A percentile compares a stretch with the other conserved stretches of the same genome.
Evolutionary conservation across 2,888 invertebrate genomes (phyloP).

Genomic region (Cynaeus angustus): DNA sequence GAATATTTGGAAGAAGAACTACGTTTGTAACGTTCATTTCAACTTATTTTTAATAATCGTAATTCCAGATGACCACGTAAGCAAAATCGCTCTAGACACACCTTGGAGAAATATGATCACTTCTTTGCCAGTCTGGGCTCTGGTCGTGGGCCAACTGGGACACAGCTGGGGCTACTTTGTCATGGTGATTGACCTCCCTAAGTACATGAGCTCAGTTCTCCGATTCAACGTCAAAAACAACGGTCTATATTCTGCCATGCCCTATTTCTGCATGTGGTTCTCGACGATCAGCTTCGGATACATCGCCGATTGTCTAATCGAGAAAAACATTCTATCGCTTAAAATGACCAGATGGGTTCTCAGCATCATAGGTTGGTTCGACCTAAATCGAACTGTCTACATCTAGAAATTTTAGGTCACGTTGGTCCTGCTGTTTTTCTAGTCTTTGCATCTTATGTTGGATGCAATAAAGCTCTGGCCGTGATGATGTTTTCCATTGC

Average conservation of each 20-base stretch:
- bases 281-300: slow-evolving; percentile 3
- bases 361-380: slow-evolving; percentile 4
- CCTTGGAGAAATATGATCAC: too few relatives aligned
- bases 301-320: slow-evolving; percentile 12
- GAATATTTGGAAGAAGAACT: slow-evolving; percentile 80
- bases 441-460: slow-evolving; percentile 78
- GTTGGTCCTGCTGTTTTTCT: slow-evolving; percentile 78
- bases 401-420: slow-evolving; percentile 72
- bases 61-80: too few relatives aligned
- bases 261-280: slow-evolving; percentile 79
- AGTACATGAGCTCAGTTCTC: slow-evolving; percentile 77
- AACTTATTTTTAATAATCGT: too few relatives aligned
- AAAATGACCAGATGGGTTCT: slow-evolving; percentile 10
- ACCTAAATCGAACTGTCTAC: background rate
- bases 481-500: slow-evolving; percentile 75
- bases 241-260: slow-evolving; percentile 77
- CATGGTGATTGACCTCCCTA: slow-evolving; percentile 80
- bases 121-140: slow-evolving; percentile 10
- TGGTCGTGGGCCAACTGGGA: slow-evolving; percentile 5
- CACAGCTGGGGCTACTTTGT: slow-evolving; percentile 71
- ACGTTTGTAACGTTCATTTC: too few relatives aligned
- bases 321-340: slow-evolving; percentile 5
- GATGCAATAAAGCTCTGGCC: slow-evolving; percentile 74
- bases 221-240: slow-evolving; percentile 78
- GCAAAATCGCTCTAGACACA: too few relatives aligned